Evolutionary conservation across 2,113 vertebrate genomes (phyloP).

Genomic region (Campylomormyrus numenius): DNA sequence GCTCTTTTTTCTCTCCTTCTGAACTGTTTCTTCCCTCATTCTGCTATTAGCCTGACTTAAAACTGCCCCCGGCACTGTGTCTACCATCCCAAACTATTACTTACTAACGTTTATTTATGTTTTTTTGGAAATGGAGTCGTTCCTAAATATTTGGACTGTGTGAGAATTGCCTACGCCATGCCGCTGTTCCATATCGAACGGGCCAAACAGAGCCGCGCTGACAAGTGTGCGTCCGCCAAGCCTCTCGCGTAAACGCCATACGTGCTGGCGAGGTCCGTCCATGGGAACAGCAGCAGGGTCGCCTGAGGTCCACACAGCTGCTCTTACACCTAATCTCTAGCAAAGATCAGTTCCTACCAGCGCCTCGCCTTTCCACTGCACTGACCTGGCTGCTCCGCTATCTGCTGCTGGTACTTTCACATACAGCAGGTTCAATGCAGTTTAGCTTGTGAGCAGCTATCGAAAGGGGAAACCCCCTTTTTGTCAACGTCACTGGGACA

Average conservation of each 20-base stretch:
- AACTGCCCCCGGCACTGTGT: background rate
- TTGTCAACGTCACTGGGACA: background rate
- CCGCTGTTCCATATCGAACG: background rate
- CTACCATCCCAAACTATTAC: background rate
- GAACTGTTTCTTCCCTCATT: background rate
- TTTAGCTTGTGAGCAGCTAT: background rate
- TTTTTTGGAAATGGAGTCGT: background rate
- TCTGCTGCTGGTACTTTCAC: background rate
- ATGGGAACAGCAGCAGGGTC: background rate
- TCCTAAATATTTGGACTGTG: background rate
- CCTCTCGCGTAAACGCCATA: background rate
- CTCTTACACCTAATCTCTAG: background rate
- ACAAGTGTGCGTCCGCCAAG: background rate
- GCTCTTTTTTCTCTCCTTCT: background rate
- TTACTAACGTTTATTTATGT: background rate
- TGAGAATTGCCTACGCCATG: background rate
- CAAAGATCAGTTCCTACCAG: background rate
- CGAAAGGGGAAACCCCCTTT: background rate
- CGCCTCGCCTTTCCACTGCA: background rate
- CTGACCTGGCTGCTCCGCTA: background rate
- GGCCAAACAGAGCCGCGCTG: background rate
- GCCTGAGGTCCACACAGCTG: background rate
- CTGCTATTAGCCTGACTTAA: background rate
- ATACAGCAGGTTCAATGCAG: background rate
- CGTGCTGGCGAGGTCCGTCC: background rate